Evolutionary conservation across 2,797 vertebrate genomes (phyloP).

Genomic region (Cynodonichthys magdalenae): DNA sequence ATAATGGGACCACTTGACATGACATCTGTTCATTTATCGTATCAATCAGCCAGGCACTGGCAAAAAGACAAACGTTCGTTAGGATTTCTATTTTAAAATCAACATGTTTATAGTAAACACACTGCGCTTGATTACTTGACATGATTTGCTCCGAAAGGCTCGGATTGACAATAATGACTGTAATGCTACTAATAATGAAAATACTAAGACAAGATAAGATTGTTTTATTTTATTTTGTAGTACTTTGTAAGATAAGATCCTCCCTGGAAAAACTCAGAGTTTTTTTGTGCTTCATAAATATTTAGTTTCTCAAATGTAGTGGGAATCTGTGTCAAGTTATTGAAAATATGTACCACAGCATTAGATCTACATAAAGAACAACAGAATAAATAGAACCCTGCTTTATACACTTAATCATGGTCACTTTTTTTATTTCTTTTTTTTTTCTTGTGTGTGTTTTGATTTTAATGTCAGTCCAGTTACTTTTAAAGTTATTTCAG

Average conservation of each 20-base stretch:
- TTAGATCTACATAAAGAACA: not conserved
- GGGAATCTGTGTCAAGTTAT: too few species aligned
- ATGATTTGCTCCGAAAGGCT: constrained; percentile 22
- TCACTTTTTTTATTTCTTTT: too few species aligned
- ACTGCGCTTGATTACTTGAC: constrained; percentile 12
- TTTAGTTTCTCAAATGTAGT: too few species aligned
- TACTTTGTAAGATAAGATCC: not conserved
- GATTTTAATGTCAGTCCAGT: too few species aligned
- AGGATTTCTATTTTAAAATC: constrained; percentile 30
- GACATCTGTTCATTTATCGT: constrained; percentile 55
- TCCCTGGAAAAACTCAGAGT: not conserved
- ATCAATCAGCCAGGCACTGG: constrained; percentile 32
- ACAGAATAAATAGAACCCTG: not conserved
- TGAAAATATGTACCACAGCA: not conserved
- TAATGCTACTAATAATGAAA: not conserved
- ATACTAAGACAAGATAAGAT: constrained; percentile 2
- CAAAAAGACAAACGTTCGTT: constrained; percentile 25
- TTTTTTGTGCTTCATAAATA: not conserved
- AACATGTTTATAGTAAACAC: constrained; percentile 21
- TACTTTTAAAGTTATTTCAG: too few species aligned
- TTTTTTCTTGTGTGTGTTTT: not conserved
- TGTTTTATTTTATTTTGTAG: not conserved
- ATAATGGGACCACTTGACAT: constrained; percentile 42
- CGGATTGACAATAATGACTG: not conserved
- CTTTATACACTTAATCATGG: not conserved